Evolutionary conservation across 2,797 vertebrate genomes (phyloP), one percentile per base, ranked within the genome.

Genomic region (Pipistrellus nathusii): DNA sequence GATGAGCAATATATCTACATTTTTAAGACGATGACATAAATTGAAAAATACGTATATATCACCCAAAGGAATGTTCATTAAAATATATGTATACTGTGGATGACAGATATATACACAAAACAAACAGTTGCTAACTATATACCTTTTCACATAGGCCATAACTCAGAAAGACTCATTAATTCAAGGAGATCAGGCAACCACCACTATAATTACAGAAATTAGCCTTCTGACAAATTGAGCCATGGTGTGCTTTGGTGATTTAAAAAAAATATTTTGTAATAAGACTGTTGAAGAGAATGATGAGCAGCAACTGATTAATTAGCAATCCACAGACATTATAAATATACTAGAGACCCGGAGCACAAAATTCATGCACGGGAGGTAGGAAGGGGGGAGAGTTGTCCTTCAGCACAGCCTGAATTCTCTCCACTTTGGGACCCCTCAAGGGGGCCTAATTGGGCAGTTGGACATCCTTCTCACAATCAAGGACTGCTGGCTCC

Each of bases 1-100:
- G 93, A 96, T 90, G 95, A 94, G 95, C 15, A 83, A 78, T 95
- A 95, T 97, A 97, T 97, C 96, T 97, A 96, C 97, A 94, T 95
- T 97, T 96, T 96, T 94, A 95, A 97, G 94, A 85, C 44, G 46
- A 96, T 96, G 90, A 95, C 83, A 96, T 96, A 96, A 97, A 96
- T 95, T 95, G 78, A 97, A 96, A 82, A 94, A 94, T 88, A 55
- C 2, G 7, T 55, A 77, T 80, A 91, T 78, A 85, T 80, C 95
- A 92, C 75, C 93, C 95, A 88, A 96, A 95, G 89, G 94, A 91
- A 93, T 96, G 53, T 91, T 94, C 41, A 92, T 95, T 96, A 95
- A 97, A 97, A 96, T 96, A 96, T 84, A 94, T 5, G 35, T 53
- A 93, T 91, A 94, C 51, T 96, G 93, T 30, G 83, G 90, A 38